A percentile compares a stretch with the other conserved stretches of the same genome.
Conservation (phyloP, 1,140 invertebrate species). For the Tetranychus urticae region DNA sequence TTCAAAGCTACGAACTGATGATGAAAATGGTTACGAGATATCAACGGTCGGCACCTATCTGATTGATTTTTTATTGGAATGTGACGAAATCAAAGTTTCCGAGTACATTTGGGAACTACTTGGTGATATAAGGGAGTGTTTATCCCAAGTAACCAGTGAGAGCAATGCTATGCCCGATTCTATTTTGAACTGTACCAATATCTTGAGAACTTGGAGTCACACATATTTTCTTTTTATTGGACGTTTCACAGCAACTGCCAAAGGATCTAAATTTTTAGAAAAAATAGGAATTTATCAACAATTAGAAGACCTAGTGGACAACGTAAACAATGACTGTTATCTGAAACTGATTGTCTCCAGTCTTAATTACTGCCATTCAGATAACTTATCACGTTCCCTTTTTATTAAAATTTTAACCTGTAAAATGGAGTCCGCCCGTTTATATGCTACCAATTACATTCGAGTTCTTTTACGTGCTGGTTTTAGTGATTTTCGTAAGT, state of each 20-base stretch:
- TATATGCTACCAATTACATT: constrained; percentile 74
- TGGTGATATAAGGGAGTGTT: constrained; percentile 45
- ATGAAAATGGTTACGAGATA: constrained; percentile 30
- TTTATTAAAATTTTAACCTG: constrained; percentile 24
- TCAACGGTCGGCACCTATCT: constrained; percentile 47
- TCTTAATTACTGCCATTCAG: constrained; percentile 39
- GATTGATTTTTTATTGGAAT: constrained; percentile 42
- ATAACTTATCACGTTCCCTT: constrained; percentile 31
- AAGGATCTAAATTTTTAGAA: constrained; percentile 42
- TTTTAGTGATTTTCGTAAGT: constrained; percentile 28
- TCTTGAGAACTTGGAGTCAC: constrained; percentile 65
- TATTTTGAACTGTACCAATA: constrained; percentile 60
- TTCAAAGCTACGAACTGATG: constrained; percentile 38
- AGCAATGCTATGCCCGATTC: constrained; percentile 50
- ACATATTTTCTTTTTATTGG: constrained; percentile 83
- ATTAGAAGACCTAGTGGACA: constrained; percentile 25
- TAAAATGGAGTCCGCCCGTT: constrained; percentile 36
- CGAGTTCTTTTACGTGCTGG: constrained; percentile 52
- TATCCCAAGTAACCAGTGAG: constrained; percentile 35
- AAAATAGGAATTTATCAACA: constrained; percentile 47
- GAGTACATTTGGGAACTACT: constrained; percentile 48
- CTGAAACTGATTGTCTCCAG: constrained; percentile 71
- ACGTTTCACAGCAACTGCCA: constrained; percentile 44
- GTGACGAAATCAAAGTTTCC: constrained; percentile 26
- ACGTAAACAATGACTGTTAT: constrained; percentile 66